phyloP scores from a whole-genome alignment of 1,140 invertebrate genomes.

The Drosophila ercepeae region DNA sequence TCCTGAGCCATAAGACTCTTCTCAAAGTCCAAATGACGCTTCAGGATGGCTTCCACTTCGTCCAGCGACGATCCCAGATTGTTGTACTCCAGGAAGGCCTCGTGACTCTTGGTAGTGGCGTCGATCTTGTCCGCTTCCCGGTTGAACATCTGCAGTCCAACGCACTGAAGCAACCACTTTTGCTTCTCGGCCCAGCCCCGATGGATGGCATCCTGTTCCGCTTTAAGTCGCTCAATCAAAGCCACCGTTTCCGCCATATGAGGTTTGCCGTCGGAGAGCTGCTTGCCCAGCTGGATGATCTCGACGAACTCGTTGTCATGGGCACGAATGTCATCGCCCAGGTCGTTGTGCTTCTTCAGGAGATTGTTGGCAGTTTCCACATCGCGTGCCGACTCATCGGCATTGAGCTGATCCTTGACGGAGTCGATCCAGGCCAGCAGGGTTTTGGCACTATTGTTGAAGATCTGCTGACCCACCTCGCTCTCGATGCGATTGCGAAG shows the following conservation, averaged over 20 bases:
- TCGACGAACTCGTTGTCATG: constrained; percentile 90
- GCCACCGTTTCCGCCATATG: constrained; percentile 88
- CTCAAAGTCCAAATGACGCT: constrained; percentile 97
- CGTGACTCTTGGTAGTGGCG: constrained; percentile 96
- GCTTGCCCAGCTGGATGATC: constrained; percentile 90
- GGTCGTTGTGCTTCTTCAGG: constrained; percentile 95
- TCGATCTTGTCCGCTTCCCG: constrained; percentile 99
- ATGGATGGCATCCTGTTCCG: constrained; percentile 90
- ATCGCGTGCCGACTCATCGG: constrained; percentile 92
- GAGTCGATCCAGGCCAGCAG: constrained; percentile 90
- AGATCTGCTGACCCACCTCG: constrained; percentile 97
- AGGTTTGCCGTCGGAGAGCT: constrained; percentile 89
- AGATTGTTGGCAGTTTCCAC: constrained; percentile 95
- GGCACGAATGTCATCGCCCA: constrained; percentile 95
- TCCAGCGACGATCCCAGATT: constrained; percentile 96
- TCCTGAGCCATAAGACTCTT: constrained; percentile 97
- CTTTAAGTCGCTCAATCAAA: constrained; percentile 89
- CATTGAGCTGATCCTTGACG: constrained; percentile 92
- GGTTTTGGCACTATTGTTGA: constrained; percentile 93
- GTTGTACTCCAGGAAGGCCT: constrained; percentile 95
- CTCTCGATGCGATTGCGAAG: constrained; percentile 93
- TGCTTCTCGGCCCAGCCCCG: constrained; percentile 93
- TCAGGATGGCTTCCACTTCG: constrained; percentile 96
- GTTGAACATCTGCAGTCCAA: constrained; percentile 96
- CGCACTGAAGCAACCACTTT: constrained; percentile 91